Conservation (phyloP, 2,797 vertebrate species). For the Glossophaga mutica region DNA sequence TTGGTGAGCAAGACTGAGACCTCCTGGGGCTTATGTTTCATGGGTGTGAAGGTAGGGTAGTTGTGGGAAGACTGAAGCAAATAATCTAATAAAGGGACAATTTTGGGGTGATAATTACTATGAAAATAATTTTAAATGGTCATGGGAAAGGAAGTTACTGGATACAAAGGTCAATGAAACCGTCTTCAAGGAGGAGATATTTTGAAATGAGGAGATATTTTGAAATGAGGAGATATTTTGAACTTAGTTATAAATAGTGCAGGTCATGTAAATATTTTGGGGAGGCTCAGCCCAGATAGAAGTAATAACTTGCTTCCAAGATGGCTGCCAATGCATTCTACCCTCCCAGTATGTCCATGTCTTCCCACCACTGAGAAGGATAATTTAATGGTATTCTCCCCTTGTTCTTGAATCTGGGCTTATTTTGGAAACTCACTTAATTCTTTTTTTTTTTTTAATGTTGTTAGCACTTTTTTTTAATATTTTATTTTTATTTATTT, state of each 20-base stretch:
- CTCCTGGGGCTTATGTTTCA: not conserved
- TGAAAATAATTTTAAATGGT: not conserved
- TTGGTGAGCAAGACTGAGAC: not conserved
- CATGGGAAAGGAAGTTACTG: not conserved
- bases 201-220: not conserved
- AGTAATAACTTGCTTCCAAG: not conserved
- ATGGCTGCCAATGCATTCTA: not conserved
- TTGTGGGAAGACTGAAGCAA: not conserved
- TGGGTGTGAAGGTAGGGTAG: not conserved
- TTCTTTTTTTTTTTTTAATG: no score
- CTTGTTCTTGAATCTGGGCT: not conserved
- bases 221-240: not conserved
- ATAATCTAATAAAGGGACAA: not conserved
- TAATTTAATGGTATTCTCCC: not conserved
- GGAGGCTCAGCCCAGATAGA: not conserved
- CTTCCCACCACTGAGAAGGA: not conserved
- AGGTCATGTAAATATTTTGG: not conserved
- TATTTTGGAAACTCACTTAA: not conserved
- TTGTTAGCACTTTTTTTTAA: no score
- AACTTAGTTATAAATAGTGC: not conserved
- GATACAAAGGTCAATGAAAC: not conserved
- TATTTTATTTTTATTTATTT: no score
- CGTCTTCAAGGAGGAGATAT: not conserved
- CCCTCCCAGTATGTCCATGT: accelerated
- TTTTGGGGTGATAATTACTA: not conserved